These are phyloP conservation scores for Lepeophtheirus salmonis DNA, from an alignment of 1,140 invertebrate genomes.

Conservation along the genomic window DNA sequence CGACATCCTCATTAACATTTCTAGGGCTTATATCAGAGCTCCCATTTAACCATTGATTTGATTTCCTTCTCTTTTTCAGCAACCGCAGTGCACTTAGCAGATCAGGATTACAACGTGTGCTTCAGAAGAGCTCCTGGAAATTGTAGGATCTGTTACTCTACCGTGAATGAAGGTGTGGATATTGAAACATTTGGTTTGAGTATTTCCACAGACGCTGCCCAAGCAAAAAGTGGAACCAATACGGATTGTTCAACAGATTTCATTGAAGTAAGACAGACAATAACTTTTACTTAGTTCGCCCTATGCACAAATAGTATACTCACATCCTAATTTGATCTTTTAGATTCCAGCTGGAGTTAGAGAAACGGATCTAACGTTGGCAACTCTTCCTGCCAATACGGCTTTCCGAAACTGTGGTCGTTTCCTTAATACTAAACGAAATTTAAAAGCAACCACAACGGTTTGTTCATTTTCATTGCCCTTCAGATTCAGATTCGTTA, in stretches of 20 bases:
- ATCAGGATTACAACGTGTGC: background rate
- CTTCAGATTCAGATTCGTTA: background rate
- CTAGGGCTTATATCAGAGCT: too few species aligned
- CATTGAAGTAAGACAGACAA: background rate
- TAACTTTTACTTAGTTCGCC: background rate
- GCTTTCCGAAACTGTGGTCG: background rate
- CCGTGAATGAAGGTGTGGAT: background rate
- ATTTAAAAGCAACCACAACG: background rate
- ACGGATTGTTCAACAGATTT: background rate
- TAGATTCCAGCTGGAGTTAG: background rate
- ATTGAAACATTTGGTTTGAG: background rate
- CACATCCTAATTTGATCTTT: background rate
- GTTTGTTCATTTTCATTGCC: background rate
- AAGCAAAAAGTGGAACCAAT: background rate
- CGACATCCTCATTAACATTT: too few species aligned
- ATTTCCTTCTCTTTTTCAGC: background rate
- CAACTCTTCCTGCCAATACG: background rate
- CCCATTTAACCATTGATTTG: background rate
- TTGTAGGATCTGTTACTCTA: background rate
- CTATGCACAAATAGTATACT: background rate
- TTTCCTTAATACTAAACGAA: background rate
- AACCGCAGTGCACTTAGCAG: background rate
- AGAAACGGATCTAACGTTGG: background rate
- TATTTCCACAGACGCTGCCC: background rate
- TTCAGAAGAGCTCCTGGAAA: background rate